Percentiles rank a stretch among this genome's conserved stretches.
phyloP scores from a whole-genome alignment of 1,140 invertebrate species.

The Conopomorpha cramerella region DNA sequence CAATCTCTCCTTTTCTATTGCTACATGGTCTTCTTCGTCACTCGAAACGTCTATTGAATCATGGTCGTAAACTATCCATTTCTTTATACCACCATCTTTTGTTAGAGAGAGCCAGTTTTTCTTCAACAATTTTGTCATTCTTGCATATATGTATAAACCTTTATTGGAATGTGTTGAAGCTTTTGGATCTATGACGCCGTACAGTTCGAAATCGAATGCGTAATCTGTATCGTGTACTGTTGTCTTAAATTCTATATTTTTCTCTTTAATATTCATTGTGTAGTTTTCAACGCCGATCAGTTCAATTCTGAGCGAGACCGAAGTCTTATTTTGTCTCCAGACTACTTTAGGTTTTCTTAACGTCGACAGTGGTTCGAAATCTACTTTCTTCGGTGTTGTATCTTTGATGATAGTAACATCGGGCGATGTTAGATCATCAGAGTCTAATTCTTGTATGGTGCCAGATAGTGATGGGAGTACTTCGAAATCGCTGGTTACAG shows the following conservation, averaged over 20 bases:
- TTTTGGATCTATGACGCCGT: constrained; percentile 21
- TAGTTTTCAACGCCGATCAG: constrained; percentile 28
- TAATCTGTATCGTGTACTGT: constrained; percentile 19
- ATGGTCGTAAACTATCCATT: constrained; percentile 40
- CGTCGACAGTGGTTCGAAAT: constrained; percentile 7
- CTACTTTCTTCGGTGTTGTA: constrained; percentile 1
- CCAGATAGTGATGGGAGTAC: background rate
- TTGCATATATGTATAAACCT: constrained; percentile 30
- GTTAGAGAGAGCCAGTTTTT: constrained; percentile 32
- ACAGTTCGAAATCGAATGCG: constrained; percentile 31
- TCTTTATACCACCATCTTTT: constrained; percentile 15
- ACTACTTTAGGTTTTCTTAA: constrained; percentile 24
- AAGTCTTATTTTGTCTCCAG: constrained; percentile 30
- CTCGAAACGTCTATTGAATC: constrained; percentile 31
- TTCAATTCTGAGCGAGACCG: constrained; percentile 29
- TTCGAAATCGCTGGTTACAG: constrained; percentile 3
- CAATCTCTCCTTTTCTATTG: background rate
- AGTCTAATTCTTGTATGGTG: constrained; percentile 17
- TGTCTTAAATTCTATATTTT: constrained; percentile 18
- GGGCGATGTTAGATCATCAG: constrained; percentile 22
- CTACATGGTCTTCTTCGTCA: constrained; percentile 20
- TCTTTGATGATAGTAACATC: constrained; percentile 6
- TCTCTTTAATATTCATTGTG: constrained; percentile 19
- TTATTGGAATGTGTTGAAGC: constrained; percentile 24
- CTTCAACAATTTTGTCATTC: constrained; percentile 21